A percentile compares a stretch with the other conserved stretches of the same genome.
These are phyloP conservation scores for Meandrina meandrites DNA, from an alignment of 92 coral and sea anemone species.

Conservation along the genomic window DNA sequence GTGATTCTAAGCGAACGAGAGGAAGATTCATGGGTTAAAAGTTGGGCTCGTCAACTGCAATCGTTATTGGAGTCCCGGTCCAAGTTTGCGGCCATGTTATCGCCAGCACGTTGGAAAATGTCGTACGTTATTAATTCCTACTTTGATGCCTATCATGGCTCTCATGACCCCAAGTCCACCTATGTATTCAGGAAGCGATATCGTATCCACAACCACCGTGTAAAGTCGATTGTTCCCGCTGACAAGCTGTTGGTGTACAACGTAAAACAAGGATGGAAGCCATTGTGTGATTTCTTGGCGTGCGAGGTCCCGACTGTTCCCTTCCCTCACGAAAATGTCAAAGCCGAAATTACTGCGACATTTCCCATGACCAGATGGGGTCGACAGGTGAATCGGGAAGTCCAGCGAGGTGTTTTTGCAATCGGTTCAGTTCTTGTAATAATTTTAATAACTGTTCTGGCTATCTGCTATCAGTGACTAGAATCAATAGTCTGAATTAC, in stretches of 20 bases:
- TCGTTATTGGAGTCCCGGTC: background rate
- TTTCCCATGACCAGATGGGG: background rate
- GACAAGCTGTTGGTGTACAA: slow-evolving; percentile 53
- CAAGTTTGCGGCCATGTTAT: background rate
- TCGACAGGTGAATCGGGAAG: background rate
- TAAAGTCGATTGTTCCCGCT: slow-evolving; percentile 48
- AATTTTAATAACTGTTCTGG: background rate
- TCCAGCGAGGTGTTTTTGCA: background rate
- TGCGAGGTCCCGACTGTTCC: slow-evolving; percentile 22
- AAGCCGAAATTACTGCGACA: background rate
- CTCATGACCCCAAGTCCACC: slow-evolving; percentile 5
- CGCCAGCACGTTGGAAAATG: slow-evolving; percentile 29
- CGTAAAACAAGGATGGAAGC: slow-evolving; percentile 55
- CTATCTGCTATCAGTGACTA: background rate
- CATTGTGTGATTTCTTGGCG: slow-evolving; percentile 56
- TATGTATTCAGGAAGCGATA: slow-evolving; percentile 42
- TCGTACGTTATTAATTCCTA: background rate
- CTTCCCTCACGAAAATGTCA: slow-evolving; percentile 50
- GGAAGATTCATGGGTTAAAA: slow-evolving; percentile 38
- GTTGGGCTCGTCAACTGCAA: background rate
- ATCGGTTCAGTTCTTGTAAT: background rate
- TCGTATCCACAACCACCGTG: slow-evolving; percentile 49
- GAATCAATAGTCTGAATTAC: too few species aligned
- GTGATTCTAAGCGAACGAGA: slow-evolving; percentile 45
- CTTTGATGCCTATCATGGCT: slow-evolving; percentile 17